Evolutionary conservation across 2,113 vertebrate species (phyloP), one percentile per base, ranked within the genome.

Genomic region (Acrocephalus kingi): DNA sequence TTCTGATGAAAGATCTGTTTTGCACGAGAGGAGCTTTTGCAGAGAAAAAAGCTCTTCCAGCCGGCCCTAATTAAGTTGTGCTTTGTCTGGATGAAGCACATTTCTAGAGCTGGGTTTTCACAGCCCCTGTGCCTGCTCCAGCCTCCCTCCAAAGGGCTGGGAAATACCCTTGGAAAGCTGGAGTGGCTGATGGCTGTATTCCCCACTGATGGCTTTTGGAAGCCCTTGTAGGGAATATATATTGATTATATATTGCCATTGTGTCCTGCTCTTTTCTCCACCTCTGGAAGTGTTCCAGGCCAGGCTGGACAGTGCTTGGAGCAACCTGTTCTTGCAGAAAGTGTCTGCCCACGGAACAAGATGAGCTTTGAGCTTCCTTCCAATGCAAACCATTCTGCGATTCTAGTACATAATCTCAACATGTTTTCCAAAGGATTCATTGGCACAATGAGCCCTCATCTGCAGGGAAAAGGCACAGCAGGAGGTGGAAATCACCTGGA

Each of bases 171-270:
- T 9, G 1, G 22, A 82, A n/a, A 54, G 51, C 46, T 69, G 31
- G 28, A 28, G 22, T 51, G 62, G 37, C 37, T 39, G 37, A 39
- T 39, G 37, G 37, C 37, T 39, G 37, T 39, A 39, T 39, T 39
- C 37, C 37, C 37, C 14, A 9, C 58, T 3, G 18, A 20, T 24
- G 33, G 31, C 63, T 52, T 84, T 77, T 69, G 87, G 69, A 58
- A 89, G 16, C 43, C 46, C 43, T 45, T 0, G 0, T 9, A 66
- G n/a, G 37, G 35, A 46, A 69, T 27, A 35, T 1, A 9, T 24
- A 20, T 31, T 48, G 35, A 83, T 76, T 45, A 35, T n/a, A n/a
- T n/a, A n/a, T 19, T 37, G 55, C 16, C 31, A 25, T 66, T 4
- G 0, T 3, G 1, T 24, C 31, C 80, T 43, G 19, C 58, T 37